phyloP scores from a whole-genome alignment of 2,113 vertebrate genomes.

The Dipodomys stephensi region DNA sequence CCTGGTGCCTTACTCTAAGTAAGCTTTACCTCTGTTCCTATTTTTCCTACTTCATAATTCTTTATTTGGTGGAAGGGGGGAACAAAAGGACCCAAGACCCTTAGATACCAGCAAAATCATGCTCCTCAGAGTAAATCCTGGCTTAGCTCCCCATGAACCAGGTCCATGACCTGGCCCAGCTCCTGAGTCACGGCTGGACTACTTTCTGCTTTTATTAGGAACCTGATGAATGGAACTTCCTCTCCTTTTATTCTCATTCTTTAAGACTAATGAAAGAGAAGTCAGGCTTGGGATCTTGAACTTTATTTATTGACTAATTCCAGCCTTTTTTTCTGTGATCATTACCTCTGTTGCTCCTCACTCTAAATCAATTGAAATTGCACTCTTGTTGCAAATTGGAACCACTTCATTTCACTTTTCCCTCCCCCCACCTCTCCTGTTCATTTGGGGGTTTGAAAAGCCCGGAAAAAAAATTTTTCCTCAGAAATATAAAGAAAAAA shows the following conservation, averaged over 20 bases:
- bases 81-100: too few relatives aligned
- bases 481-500: not conserved
- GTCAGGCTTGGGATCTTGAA: conserved; percentile 33
- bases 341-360: conserved; percentile 56
- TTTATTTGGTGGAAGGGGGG: too few relatives aligned
- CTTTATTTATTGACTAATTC: conserved; percentile 83
- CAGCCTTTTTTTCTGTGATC: conserved; percentile 75
- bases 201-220: conserved; percentile 26
- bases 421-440: not conserved
- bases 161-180: not conserved
- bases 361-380: conserved; percentile 78
- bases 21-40: too few relatives aligned
- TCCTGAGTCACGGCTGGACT: not conserved
- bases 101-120: too few relatives aligned
- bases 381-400: conserved; percentile 73
- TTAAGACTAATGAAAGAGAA: conserved; percentile 63
- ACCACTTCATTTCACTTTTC: conserved; percentile 48
- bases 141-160: not conserved
- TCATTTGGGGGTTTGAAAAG: conserved; percentile 57
- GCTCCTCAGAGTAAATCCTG: not conserved
- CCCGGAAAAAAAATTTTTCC: not conserved
- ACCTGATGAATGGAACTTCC: conserved; percentile 32
- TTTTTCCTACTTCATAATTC: too few relatives aligned
- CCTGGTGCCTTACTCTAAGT: too few relatives aligned
- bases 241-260: conserved; percentile 44